These are phyloP conservation scores for Sebastes umbrosus DNA, from an alignment of 2,797 vertebrate species.

Conservation along the genomic window DNA sequence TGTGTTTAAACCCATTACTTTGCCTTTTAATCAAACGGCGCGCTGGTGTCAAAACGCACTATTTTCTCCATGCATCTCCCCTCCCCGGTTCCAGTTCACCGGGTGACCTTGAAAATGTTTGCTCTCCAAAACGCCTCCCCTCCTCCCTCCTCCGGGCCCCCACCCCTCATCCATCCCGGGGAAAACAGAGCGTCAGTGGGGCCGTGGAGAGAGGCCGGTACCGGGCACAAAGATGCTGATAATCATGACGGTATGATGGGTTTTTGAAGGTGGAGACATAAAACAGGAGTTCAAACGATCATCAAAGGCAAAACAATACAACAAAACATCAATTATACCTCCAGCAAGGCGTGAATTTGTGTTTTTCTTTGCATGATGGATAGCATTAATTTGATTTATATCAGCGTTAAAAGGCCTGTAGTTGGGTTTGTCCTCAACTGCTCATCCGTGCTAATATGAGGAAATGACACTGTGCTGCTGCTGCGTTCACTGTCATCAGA, in stretches of 20 bases:
- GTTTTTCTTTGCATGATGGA: conserved; percentile 25
- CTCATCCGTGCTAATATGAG: conserved; percentile 20
- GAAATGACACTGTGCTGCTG: conserved; percentile 3
- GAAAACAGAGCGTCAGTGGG: conserved; percentile 34
- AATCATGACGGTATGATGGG: conserved; percentile 8
- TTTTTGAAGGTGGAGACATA: neutral
- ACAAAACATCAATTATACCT: neutral
- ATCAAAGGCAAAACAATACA: neutral
- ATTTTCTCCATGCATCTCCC: conserved; percentile 94
- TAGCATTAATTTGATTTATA: conserved; percentile 32
- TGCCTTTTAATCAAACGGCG: conserved; percentile 98
- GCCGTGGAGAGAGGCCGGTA: conserved; percentile 7
- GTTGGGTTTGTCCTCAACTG: conserved; percentile 32
- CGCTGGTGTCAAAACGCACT: conserved; percentile 94
- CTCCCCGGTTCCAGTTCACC: conserved; percentile 92
- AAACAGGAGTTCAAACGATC: neutral
- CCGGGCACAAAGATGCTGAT: conserved; percentile 2
- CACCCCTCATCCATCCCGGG: conserved; percentile 25
- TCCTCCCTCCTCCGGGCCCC: neutral
- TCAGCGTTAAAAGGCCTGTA: neutral
- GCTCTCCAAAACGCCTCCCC: conserved; percentile 89
- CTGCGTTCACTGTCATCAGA: neutral
- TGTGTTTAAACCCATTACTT: conserved; percentile 99
- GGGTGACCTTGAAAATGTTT: conserved; percentile 99
- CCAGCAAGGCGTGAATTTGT: neutral